Evolutionary conservation across 2,888 invertebrate species (phyloP).

Genomic region (Ceramica pisi): DNA sequence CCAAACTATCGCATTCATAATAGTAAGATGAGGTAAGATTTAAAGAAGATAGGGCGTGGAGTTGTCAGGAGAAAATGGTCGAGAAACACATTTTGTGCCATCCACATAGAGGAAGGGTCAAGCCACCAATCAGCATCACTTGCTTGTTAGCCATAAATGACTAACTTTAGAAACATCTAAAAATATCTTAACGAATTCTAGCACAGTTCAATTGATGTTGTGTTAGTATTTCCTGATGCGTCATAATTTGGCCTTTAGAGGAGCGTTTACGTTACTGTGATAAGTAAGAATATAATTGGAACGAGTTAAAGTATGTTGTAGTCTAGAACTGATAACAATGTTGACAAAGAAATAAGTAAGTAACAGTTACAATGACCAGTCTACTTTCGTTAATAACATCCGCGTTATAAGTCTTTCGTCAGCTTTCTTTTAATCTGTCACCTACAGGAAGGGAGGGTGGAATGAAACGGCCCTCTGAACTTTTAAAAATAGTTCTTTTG

Average conservation of each 20-base stretch:
- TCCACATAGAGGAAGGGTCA: background rate
- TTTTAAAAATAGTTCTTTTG: conserved; percentile 4
- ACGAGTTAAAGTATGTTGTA: conserved; percentile 6
- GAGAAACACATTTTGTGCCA: too few relatives aligned
- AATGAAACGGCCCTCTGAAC: background rate
- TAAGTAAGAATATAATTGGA: conserved; percentile 47
- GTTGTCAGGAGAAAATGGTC: too few relatives aligned
- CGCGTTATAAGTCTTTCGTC: conserved; percentile 1
- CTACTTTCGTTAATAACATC: conserved; percentile 5
- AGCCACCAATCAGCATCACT: background rate
- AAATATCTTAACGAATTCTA: background rate
- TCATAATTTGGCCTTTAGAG: conserved; percentile 26
- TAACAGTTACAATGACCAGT: conserved; percentile 37
- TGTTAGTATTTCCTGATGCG: conserved; percentile 24
- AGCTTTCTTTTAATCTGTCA: background rate
- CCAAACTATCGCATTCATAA: too few relatives aligned
- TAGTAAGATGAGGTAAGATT: too few relatives aligned
- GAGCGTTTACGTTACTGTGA: conserved; percentile 40
- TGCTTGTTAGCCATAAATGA: background rate
- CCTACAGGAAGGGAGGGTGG: background rate
- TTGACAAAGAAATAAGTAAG: conserved; percentile 39
- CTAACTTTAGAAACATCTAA: conserved; percentile 14
- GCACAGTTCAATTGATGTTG: background rate
- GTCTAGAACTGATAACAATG: conserved; percentile 40
- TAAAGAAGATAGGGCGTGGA: too few relatives aligned